Evolutionary conservation across 2,113 vertebrate genomes (phyloP), one percentile per base, ranked within the genome.

Genomic region (Pelobates fuscus): DNA sequence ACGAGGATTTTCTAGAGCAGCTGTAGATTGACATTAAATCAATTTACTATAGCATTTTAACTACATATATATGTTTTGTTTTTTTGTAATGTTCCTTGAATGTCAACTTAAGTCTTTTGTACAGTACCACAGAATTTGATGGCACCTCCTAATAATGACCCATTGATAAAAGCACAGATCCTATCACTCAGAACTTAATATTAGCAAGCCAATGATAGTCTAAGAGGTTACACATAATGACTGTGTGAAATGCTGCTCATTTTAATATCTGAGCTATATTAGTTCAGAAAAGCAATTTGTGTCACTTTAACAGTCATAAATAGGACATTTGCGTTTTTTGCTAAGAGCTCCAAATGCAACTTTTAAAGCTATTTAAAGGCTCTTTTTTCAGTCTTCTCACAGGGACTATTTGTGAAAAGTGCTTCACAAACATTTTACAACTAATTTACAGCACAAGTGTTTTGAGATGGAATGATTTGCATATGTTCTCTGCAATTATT

Each of bases 401-500:
- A 32, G 65, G 73, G 43, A 77, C 73, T 77, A 77, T 68, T 68
- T 77, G 62, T 68, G 65, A 77, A 68, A 74, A 77, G 43, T 68
- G 65, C 65, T 68, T 77, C 57, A 61, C 65, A 77, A 77, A 77
- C 73, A 77, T 77, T 77, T 77, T 77, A 54, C 64, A 77, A 68
- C 73, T 77, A 67, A 77, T 68, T 77, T 77, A 68, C 65, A 77
- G 65, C 65, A 68, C 64, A 68, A 77, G 73, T 77, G 73, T 77
- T 77, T 68, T 67, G 12, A 54, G 59, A 77, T 68, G 73, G 55
- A 77, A 68, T 77, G 64, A 77, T 77, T 77, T 77, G 73, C 73
- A 77, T 77, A 68, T 77, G 73, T 68, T 77, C 73, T 44, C 64
- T 77, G 65, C 73, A 77, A 67, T 77, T 77, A 77, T 77, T 77